Evolutionary conservation across 2,113 vertebrate genomes (phyloP), one percentile per base, ranked within the genome.

Genomic region (Lutjanus erythropterus): DNA sequence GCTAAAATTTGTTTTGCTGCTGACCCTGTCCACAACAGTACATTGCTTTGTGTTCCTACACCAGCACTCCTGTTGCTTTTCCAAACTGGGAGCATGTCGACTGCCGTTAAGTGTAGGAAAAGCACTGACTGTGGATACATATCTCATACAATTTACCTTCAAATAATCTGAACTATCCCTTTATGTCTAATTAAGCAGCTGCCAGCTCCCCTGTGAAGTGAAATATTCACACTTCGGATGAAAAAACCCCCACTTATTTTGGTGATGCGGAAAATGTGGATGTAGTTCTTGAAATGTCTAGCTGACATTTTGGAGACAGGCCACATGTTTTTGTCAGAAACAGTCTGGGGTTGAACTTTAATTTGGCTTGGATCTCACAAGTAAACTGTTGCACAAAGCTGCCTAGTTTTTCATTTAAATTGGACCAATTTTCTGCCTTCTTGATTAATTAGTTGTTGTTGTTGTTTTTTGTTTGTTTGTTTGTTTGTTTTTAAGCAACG

Each of bases 371-470:
- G 8, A 14, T 23, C 46, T 68, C 53, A 25, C 29, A 25, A 60
- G 27, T 29, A 72, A 56, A 71, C 6, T 71, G 59, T 47, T 7
- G 9, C 25, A 18, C 53, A 47, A 44, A 72, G 2, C n/a, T 16
- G 6, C 11, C 25, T 8, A 3, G 15, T 61, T 39, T 37, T n/a
- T 37, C 46, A 19, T 53, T 27, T 35, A 44, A 53, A 71, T 31
- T 39, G 23, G 41, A 31, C 5, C 3, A 3, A 18, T 50, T 50
- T 47, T 39, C 2, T 3, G 56, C 10, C 1, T 37, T 58, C 27
- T 31, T 2, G 6, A 50, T 41, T 71, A 65, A 83, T 71, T 71
- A 71, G 35, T n/a, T n/a, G n/a, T n/a, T n/a, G n/a, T n/a, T n/a
- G n/a, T n/a, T n/a, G n/a, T n/a, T n/a, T n/a, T n/a, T n/a, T n/a